phyloP scores from a whole-genome alignment of 2,797 vertebrate genomes.

The Gymnodraco acuticeps region DNA sequence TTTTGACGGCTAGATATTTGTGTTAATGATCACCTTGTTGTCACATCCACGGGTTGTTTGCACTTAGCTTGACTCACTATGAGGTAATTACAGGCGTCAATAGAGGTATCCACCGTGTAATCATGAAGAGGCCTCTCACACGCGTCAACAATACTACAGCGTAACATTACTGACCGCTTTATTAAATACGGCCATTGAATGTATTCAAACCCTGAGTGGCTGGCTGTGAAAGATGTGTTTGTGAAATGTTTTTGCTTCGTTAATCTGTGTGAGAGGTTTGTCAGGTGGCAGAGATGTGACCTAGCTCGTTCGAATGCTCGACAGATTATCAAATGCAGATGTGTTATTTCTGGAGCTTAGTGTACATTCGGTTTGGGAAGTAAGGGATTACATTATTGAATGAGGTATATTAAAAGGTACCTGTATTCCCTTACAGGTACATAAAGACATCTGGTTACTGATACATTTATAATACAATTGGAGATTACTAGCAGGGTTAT shows the following conservation, averaged over 20 bases:
- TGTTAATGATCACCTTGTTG: conserved; percentile 17
- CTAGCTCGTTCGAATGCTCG: neutral
- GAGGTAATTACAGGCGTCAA: conserved; percentile 22
- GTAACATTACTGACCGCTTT: neutral
- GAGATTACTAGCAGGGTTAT: too few species aligned
- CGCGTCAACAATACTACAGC: conserved; percentile 3
- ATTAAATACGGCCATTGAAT: neutral
- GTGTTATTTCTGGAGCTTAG: too few species aligned
- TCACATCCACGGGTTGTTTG: neutral
- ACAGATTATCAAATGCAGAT: too few species aligned
- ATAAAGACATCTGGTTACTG: too few species aligned
- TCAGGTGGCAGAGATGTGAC: neutral
- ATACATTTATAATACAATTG: too few species aligned
- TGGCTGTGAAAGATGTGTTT: neutral
- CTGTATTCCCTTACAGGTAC: too few species aligned
- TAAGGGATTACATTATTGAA: too few species aligned
- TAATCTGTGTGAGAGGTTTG: neutral
- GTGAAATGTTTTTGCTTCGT: too few species aligned
- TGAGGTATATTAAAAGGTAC: too few species aligned
- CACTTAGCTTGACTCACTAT: neutral
- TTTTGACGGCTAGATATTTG: conserved; percentile 18
- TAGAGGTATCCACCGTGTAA: conserved; percentile 21
- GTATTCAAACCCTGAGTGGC: conserved; percentile 9
- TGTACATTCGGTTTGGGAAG: too few species aligned
- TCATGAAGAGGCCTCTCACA: conserved; percentile 22